Percentiles rank a stretch among this genome's conserved stretches.
These are phyloP conservation scores for Didymodactylos carnosus DNA, from an alignment of 2,888 invertebrate genomes.

Conservation along the genomic window DNA sequence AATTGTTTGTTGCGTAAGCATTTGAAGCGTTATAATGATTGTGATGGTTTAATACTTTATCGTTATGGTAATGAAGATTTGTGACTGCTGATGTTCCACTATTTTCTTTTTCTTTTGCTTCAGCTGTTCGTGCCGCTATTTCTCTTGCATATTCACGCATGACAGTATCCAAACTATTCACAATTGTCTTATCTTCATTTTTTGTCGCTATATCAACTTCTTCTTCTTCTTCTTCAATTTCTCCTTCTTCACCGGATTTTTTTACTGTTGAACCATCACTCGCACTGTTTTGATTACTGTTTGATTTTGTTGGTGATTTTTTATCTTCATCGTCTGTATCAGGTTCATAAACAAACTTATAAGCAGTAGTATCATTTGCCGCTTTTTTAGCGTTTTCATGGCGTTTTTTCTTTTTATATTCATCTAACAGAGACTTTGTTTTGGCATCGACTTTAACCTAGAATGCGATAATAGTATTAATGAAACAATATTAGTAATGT, in stretches of 20 bases:
- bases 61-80: slow-evolving; percentile 20
- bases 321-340: slow-evolving; percentile 20
- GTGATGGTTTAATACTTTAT: too few relatives aligned
- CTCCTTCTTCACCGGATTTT: slow-evolving; percentile 18
- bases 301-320: slow-evolving; percentile 19
- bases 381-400: slow-evolving; percentile 16
- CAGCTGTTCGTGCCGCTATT: slow-evolving; percentile 18
- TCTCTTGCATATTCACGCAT: slow-evolving; percentile 52
- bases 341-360: neutral
- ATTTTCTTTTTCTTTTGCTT: slow-evolving; percentile 17
- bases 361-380: slow-evolving; percentile 7
- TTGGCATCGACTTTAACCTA: slow-evolving; percentile 74
- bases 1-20: neutral
- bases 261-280: slow-evolving; percentile 16
- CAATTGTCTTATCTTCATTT: slow-evolving; percentile 50
- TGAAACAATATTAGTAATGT: too few relatives aligned
- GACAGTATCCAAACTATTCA: slow-evolving; percentile 56
- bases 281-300: slow-evolving; percentile 13
- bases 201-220: slow-evolving; percentile 18
- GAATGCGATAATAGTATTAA: neutral
- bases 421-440: slow-evolving; percentile 75
- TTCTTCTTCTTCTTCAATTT: slow-evolving; percentile 16
- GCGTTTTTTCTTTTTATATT: slow-evolving; percentile 47
- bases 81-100: too few relatives aligned
- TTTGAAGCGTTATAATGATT: neutral